Conservation (phyloP, 1,140 invertebrate species). For the Zaprionus capensis region DNA sequence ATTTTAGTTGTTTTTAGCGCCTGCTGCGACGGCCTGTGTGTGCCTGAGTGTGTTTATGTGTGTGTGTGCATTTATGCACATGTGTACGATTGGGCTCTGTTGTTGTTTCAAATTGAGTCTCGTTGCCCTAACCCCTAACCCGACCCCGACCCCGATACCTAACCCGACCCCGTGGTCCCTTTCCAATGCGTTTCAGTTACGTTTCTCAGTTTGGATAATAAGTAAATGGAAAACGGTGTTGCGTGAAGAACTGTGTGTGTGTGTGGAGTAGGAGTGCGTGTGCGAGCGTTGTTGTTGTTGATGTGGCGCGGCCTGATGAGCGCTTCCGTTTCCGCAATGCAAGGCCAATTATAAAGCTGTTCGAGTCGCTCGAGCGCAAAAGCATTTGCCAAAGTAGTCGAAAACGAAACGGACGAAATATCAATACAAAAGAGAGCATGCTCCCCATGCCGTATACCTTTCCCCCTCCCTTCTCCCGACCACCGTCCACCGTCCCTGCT, state of each 20-base stretch:
- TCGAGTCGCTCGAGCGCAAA: constrained; percentile 54
- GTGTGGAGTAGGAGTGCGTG: constrained; percentile 23
- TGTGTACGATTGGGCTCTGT: constrained; percentile 37
- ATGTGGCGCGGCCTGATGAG: constrained; percentile 43
- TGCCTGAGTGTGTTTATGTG: constrained; percentile 7
- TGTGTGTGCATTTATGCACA: constrained; percentile 31
- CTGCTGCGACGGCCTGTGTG: constrained; percentile 3
- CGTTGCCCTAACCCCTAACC: constrained; percentile 48
- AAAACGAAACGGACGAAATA: constrained; percentile 34
- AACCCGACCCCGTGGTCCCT: background rate
- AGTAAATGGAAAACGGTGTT: constrained; percentile 34
- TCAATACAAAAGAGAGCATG: constrained; percentile 30
- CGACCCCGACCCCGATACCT: background rate
- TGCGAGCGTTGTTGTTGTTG: constrained; percentile 29
- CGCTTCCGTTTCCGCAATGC: constrained; percentile 54
- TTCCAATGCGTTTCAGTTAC: constrained; percentile 11
- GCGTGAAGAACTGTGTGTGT: constrained; percentile 19
- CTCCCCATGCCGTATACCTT: background rate
- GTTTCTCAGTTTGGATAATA: constrained; percentile 27
- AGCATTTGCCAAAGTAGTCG: constrained; percentile 44
- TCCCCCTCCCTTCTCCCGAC: background rate
- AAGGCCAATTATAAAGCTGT: constrained; percentile 54
- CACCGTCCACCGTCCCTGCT: background rate
- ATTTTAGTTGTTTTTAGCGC: constrained; percentile 52
- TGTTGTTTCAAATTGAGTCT: constrained; percentile 77